Evolutionary conservation across 2,797 vertebrate species (phyloP).

Genomic region (Cryptoprocta ferox): DNA sequence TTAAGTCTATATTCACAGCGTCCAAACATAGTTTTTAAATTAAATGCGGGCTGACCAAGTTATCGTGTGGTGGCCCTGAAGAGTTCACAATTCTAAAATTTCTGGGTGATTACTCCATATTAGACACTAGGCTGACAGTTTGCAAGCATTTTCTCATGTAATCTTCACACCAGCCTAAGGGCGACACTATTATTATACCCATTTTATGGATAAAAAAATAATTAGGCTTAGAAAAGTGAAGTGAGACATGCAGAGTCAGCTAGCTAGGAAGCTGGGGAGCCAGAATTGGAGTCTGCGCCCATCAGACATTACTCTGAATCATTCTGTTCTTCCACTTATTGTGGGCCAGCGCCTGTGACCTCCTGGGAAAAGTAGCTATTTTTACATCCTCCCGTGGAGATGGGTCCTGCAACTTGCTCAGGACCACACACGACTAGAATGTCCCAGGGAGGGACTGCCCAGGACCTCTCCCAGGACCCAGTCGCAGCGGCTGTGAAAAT

Average conservation of each 20-base stretch:
- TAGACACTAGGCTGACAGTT: not conserved
- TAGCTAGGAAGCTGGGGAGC: not conserved
- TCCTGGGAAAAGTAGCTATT: not conserved
- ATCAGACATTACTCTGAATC: not conserved
- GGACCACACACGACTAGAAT: rapidly evolving
- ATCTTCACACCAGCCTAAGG: not conserved
- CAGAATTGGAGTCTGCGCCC: not conserved
- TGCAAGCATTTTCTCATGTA: not conserved
- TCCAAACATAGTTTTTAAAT: not conserved
- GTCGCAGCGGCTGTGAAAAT: conserved; percentile 81
- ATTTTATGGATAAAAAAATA: not conserved
- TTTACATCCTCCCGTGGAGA: not conserved
- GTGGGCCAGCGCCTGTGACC: not conserved
- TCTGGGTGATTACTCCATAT: too few species aligned
- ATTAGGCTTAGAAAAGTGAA: not conserved
- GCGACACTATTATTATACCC: not conserved
- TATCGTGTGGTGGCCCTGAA: not conserved
- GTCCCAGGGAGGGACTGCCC: not conserved
- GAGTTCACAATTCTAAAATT: not conserved
- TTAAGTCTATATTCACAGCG: not conserved
- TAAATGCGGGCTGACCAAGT: not conserved
- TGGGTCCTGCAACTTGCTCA: too few species aligned
- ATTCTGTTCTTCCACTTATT: not conserved
- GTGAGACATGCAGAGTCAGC: not conserved
- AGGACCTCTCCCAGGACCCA: conserved; percentile 75